Evolutionary conservation across 2,888 invertebrate genomes (phyloP), one percentile per base, ranked within the genome.

Genomic region (Chaetoderma sp.): DNA sequence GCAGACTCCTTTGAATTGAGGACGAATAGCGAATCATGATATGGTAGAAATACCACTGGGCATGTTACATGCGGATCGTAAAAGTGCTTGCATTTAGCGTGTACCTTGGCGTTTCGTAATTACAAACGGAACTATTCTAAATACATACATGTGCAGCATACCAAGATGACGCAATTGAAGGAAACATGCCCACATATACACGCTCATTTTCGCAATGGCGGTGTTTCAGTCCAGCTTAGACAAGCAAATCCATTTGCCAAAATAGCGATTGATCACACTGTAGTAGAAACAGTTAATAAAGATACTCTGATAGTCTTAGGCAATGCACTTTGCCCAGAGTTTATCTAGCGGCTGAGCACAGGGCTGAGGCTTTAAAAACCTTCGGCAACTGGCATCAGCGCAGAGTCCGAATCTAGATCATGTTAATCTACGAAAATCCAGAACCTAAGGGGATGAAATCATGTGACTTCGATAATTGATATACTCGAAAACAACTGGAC

Each of bases 261-360:
- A 28, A 71, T 71, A 25, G 61, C 74, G n/a, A 69, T 71, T 4
- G 73, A 74, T 36, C 58, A 68, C 27, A 68, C 65, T 18, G 62
- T 59, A 36, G 59, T 61, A 47, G 63, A 69, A 61, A 65, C 65
- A 18, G 58, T 64, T 1, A 72, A 72, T 36, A 68, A 62, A 44
- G 72, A 72, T 33, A 70, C 70, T 8, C 65, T 68, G 57, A 74
- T 36, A 63, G 66, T 56, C 39, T 73, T 18, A 67, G 66, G 16
- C 36, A 63, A 42, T 56, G 67, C 18, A 67, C 71, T 30, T 56
- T 72, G 4, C 55, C 30, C 23, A 36, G 60, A 30, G 68, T 69
- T 44, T 64, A 68, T 45, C 45, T 74, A 21, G 68, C 62, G 30
- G 70, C 72, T 21, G 67, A 73, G 28, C 57, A 67, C 30, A 54